Base-by-base conservation (phyloP, 2,113 vertebrate species). In the Macaca mulatta region DNA sequence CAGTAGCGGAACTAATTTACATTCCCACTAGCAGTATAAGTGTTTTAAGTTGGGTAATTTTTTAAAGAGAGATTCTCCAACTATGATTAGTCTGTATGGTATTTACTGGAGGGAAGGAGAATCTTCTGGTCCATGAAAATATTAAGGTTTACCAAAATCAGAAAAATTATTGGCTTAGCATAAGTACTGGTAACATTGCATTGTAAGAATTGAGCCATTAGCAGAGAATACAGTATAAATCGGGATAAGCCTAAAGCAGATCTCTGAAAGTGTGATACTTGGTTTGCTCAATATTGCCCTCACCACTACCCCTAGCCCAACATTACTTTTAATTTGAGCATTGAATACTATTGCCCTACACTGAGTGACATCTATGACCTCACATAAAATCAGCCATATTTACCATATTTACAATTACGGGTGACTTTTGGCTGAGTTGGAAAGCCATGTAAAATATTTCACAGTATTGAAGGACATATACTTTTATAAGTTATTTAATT, bases 401-500 rank as follows among this genome's bases (percentile, higher is more conserved):
- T 57, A 80, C 80, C 20, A 0, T 55, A 25, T 90, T 87, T 57
- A 75, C 17, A 89, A 14, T 13, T n/a, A 69, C 25, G 8, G 87
- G 48, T 50, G 22, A 74, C 67, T 67, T 25, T 89, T 43, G n/a
- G 23, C 78, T 74, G 40, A 57, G 10, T n/a, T 74, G 70, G 30
- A 17, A 88, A 94, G 88, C 40, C 57, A 43, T 38, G 14, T 67
- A 27, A 70, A 79, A 75, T 50, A 69, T 55, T 55, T 81, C 61
- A 80, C 25, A 50, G 18, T 72, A 64, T 50, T 35, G 57, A 89
- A 87, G 17, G 50, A 61, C 85, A 48, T 10, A 48, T n/a, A 40
- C 84, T 88, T 80, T 89, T 81, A 57, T 85, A 32, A 81, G 79
- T 94, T 79, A 81, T 86, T 85, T 69, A 25, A 72, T 92, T 86